A percentile compares a stretch with the other conserved stretches of the same genome.
Evolutionary conservation across 2,888 invertebrate genomes (phyloP).

Genomic region (Idaea straminata): DNA sequence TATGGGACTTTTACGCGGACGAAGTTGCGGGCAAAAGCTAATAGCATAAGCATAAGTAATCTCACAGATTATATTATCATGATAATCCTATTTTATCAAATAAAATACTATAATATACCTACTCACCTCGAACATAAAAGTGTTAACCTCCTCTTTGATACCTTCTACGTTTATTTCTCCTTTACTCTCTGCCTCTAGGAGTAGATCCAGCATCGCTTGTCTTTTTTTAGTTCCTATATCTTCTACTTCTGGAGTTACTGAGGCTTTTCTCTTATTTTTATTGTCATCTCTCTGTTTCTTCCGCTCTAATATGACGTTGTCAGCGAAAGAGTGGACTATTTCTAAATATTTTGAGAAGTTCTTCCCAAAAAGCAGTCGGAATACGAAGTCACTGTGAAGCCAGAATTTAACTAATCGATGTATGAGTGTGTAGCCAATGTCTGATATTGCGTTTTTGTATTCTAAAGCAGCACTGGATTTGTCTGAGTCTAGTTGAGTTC

Average conservation of each 20-base stretch:
- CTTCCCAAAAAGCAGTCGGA: slow-evolving; percentile 54
- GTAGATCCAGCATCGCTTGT: slow-evolving; percentile 82
- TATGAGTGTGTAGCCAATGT: slow-evolving; percentile 47
- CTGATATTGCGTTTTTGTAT: slow-evolving; percentile 73
- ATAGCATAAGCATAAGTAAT: too few relatives aligned
- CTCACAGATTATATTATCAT: neutral
- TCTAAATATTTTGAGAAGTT: slow-evolving; percentile 65
- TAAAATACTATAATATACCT: too few relatives aligned
- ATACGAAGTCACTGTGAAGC: slow-evolving; percentile 77
- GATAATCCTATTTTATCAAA: neutral
- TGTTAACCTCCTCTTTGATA: slow-evolving; percentile 85
- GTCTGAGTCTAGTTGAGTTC: slow-evolving; percentile 69
- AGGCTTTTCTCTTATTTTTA: slow-evolving; percentile 8
- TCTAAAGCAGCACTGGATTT: slow-evolving; percentile 54
- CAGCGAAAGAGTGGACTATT: slow-evolving; percentile 75
- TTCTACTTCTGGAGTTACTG: slow-evolving; percentile 18
- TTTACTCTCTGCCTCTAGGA: slow-evolving; percentile 80
- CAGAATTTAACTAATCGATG: slow-evolving; percentile 70
- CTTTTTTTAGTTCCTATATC: slow-evolving; percentile 56
- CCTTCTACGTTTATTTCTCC: slow-evolving; percentile 80
- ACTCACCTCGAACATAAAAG: slow-evolving; percentile 73
- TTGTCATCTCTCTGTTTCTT: slow-evolving; percentile 35
- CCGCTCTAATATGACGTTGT: slow-evolving; percentile 75
- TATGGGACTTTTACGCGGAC: too few relatives aligned
- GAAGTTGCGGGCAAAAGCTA: too few relatives aligned